phyloP scores from a whole-genome alignment of 2,888 invertebrate genomes.

The Nematopogon swammerdamellus region DNA sequence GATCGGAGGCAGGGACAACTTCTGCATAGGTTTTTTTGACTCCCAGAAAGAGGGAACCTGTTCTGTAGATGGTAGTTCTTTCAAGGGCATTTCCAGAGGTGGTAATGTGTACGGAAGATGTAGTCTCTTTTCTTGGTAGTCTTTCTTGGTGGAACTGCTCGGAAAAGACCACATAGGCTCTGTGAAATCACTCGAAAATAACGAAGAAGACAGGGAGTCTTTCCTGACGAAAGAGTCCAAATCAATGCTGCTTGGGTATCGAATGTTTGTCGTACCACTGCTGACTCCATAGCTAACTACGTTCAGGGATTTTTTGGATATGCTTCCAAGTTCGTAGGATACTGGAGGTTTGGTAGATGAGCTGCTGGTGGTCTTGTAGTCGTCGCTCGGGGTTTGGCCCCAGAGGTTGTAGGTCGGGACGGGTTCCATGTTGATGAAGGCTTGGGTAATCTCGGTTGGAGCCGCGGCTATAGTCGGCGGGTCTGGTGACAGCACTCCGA shows the following conservation, averaged over 20 bases:
- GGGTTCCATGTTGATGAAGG: slow-evolving; percentile 27
- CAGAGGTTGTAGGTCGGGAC: slow-evolving; percentile 4
- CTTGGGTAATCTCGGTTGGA: slow-evolving; percentile 22
- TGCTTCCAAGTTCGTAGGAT: slow-evolving; percentile 21
- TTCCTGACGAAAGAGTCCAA: slow-evolving; percentile 2
- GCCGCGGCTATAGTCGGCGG: slow-evolving; percentile 25
- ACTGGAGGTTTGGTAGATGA: slow-evolving; percentile 2
- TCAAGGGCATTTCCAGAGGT: background rate
- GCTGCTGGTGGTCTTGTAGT: slow-evolving; percentile 3
- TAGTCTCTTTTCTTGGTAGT: background rate
- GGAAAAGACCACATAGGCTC: background rate
- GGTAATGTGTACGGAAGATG: background rate
- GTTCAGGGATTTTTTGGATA: slow-evolving; percentile 20
- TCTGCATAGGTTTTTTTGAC: slow-evolving; percentile 7
- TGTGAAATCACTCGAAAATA: slow-evolving; percentile 24
- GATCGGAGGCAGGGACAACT: slow-evolving; percentile 19
- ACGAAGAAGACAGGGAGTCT: slow-evolving; percentile 26
- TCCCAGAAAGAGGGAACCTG: background rate
- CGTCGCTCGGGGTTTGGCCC: slow-evolving; percentile 9
- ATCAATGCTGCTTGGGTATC: slow-evolving; percentile 1
- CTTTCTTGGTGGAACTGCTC: background rate
- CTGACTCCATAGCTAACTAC: slow-evolving; percentile 9
- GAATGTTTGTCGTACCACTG: background rate
- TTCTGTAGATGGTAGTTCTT: background rate
- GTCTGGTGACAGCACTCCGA: slow-evolving; percentile 51